Conservation (phyloP, 2,113 vertebrate genomes). For the Origma solitaria region DNA sequence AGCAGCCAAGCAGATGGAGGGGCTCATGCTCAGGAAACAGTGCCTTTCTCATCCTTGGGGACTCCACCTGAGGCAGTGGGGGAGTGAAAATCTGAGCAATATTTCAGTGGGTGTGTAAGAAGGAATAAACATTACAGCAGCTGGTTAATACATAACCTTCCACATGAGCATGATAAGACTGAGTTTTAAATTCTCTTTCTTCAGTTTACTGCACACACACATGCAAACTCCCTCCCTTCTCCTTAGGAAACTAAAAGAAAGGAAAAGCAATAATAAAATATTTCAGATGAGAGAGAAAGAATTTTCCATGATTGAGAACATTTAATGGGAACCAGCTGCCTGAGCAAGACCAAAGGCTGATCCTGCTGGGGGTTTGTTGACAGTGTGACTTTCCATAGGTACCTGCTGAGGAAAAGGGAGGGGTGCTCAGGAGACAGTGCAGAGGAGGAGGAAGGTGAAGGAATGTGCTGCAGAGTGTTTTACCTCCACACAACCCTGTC, state of each 20-base stretch:
- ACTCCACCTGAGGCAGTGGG: neutral
- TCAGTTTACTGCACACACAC: neutral
- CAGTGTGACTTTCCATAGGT: conserved; percentile 37
- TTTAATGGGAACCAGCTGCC: conserved; percentile 61
- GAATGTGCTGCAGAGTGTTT: neutral
- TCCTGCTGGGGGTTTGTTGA: conserved; percentile 50
- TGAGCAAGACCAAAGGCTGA: conserved; percentile 20
- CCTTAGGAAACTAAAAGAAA: conserved; percentile 31
- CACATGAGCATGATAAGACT: neutral
- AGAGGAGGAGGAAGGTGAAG: conserved; percentile 5
- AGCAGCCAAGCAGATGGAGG: neutral
- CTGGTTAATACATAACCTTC: neutral
- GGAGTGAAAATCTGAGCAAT: neutral
- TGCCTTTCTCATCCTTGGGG: neutral
- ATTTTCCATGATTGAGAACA: conserved; percentile 7
- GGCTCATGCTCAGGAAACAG: neutral
- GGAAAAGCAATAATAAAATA: conserved; percentile 50
- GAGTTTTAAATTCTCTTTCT: neutral
- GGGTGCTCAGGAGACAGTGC: neutral
- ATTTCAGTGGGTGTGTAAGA: neutral
- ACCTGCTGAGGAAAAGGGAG: conserved; percentile 55
- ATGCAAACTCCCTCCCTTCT: neutral
- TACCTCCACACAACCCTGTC: neutral
- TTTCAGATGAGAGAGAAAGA: conserved; percentile 43
- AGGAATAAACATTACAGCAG: neutral